Percentiles rank a stretch among this genome's conserved stretches.
phyloP scores from a whole-genome alignment of 2,888 invertebrate species.

The Cryptus armator region DNA sequence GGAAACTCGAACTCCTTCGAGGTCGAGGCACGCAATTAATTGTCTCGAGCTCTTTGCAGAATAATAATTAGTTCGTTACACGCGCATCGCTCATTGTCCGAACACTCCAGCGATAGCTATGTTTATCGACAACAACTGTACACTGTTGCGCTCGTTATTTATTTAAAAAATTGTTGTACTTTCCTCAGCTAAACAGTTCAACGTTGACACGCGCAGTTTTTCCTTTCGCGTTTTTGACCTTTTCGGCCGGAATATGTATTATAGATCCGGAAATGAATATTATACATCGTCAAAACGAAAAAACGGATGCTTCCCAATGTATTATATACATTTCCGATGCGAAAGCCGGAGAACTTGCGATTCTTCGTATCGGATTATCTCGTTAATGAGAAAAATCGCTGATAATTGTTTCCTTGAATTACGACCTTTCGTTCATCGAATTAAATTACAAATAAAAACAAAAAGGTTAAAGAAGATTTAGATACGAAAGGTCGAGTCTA shows the following conservation, averaged over 20 bases:
- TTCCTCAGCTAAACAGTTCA: neutral
- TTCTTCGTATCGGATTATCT: neutral
- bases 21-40: constrained; percentile 1
- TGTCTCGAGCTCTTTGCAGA: neutral
- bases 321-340: neutral
- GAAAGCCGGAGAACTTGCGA: neutral
- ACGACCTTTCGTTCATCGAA: no score
- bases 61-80: neutral
- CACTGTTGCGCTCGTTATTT: neutral
- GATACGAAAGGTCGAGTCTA: no score
- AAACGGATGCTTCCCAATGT: neutral
- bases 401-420: neutral
- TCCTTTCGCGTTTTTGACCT: constrained; percentile 21
- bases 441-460: neutral
- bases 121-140: neutral
- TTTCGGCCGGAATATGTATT: constrained; percentile 4
- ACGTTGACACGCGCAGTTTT: neutral
- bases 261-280: neutral
- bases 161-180: neutral
- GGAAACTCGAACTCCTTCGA: neutral
- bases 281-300: neutral
- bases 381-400: neutral
- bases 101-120: neutral
- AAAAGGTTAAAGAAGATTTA: no score
- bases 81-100: neutral